phyloP scores from a whole-genome alignment of 1,140 invertebrate genomes.

The Lepidotrigona ventralis region DNA sequence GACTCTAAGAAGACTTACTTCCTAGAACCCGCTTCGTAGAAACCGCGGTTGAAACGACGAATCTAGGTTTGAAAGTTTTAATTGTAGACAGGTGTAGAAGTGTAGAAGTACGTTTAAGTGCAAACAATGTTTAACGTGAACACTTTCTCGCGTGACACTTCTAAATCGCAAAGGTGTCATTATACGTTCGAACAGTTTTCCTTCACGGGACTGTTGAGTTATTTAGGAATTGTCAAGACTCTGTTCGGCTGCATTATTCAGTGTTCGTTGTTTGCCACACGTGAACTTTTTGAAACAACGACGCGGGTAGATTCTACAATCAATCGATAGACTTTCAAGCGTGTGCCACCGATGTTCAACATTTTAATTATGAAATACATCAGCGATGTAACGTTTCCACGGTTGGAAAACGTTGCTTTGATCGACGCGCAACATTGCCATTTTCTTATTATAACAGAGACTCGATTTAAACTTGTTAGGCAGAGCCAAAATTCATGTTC shows the following conservation, averaged over 20 bases:
- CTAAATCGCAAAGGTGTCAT: no score
- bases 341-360: neutral
- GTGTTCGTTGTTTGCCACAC: neutral
- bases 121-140: neutral
- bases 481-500: neutral
- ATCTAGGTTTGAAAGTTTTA: conserved; percentile 1
- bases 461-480: neutral
- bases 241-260: no score
- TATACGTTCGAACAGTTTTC: no score
- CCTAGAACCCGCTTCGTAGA: neutral
- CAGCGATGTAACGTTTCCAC: neutral
- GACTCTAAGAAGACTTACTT: neutral
- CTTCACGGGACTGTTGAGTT: no score
- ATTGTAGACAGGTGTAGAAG: no score
- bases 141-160: neutral
- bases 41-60: neutral
- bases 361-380: neutral
- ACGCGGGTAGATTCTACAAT: neutral
- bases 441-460: neutral
- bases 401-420: neutral
- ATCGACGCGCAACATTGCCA: neutral
- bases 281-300: neutral
- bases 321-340: neutral
- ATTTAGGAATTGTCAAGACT: no score
- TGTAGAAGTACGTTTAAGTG: no score